Evolutionary conservation across 2,113 vertebrate genomes (phyloP), one percentile per base, ranked within the genome.

Genomic region (Macquaria australasica): DNA sequence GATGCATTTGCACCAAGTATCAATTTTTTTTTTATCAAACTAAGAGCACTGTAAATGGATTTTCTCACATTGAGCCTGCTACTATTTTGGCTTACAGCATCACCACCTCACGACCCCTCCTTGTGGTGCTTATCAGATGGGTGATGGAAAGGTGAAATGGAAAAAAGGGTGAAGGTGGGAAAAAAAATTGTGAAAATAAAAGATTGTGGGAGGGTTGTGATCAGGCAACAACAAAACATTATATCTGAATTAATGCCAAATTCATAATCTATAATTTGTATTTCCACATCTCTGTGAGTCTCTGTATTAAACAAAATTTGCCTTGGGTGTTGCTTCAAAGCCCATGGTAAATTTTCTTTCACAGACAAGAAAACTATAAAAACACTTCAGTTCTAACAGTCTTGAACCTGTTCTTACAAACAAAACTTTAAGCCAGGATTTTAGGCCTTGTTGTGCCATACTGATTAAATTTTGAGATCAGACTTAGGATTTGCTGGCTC

Each of bases 401-500:
- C 14, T 55, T 69, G 25, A 79, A 84, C 82, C 50, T 59, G 56
- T 75, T 70, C 81, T 75, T 53, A 34, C 31, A 78, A 85, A 79
- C 79, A 62, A 79, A 89, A 87, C 80, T 81, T 88, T 77, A 91
- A 91, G 89, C 82, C 69, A 53, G 82, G 84, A 89, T 87, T 89
- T 80, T 67, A 73, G 72, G 83, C 78, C 89, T 68, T 82, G 58
- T 81, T 84, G 85, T 89, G 86, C 73, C 81, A 81, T 58, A 63
- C 86, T 91, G 87, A 92, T 91, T 91, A 88, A 77, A 87, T 84
- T 82, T 72, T 64, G 75, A 89, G 91, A 87, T 88, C 74, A 85
- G 91, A 87, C 85, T 89, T 89, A 76, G 88, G 92, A 92, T 91
- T 89, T 90, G 88, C 88, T 90, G 86, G 84, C 82, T 92, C 84